Evolutionary conservation across 2,888 invertebrate species (phyloP), one percentile per base, ranked within the genome.

Genomic region (Ypsolopha sequella): DNA sequence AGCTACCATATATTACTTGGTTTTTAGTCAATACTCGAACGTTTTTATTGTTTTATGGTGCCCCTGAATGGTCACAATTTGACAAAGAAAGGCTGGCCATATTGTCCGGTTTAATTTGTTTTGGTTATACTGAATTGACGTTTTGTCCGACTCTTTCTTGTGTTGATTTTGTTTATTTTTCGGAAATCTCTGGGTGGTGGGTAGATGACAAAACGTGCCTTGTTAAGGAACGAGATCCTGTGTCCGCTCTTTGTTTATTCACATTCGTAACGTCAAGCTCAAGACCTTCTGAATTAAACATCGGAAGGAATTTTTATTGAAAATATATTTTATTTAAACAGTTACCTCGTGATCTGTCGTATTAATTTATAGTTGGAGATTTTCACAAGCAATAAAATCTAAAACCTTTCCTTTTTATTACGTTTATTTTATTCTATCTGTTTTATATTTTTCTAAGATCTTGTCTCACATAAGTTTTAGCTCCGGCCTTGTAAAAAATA

Each of bases 11-110:
- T 76, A 77, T 76, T 11, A 48, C 43, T 14, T 11, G 44, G 10
- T 10, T 34, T 48, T 36, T 48, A 14, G 10, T 48, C 39, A 11
- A 46, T 39, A 33, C 14, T 35, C 36, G 44, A 14, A 35, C 36
- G 13, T 11, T 38, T 48, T 48, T 48, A 48, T 48, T 38, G 72
- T 65, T 76, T 73, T 70, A 72, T 65, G 68, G 63, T 62, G 76
- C 77, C 73, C 56, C 84, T 77, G 81, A 81, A 81, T 76, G 84
- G 82, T 73, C 68, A 68, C 56, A 48, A 64, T 58, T 60, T 52
- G 57, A 67, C 71, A 70, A 70, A 64, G 60, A 64, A 58, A 58
- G 38, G 9, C 7, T 33, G 11, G 36, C 10, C 9, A 11, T 44
- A 38, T 50, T 36, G 50, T 43, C 7, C 36, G 11, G 58, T 65